Evolutionary conservation across 1,140 invertebrate genomes (phyloP).

Genomic region (Procambarus clarkii): DNA sequence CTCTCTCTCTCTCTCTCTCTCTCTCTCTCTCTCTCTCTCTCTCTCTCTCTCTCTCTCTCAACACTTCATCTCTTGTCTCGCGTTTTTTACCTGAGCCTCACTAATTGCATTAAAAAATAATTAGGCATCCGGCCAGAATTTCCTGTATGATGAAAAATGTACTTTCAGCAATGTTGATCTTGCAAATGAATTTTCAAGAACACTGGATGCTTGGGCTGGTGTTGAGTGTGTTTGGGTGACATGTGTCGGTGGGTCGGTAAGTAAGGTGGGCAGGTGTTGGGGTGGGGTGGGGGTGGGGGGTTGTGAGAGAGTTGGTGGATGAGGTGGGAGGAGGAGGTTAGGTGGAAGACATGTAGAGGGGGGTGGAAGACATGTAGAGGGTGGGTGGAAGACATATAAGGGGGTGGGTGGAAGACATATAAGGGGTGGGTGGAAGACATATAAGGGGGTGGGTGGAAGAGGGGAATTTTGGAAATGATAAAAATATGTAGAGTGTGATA

Average conservation of each 20-base stretch:
- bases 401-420: background rate
- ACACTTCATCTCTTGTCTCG: background rate
- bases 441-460: background rate
- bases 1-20: background rate
- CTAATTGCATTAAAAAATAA: constrained; percentile 20
- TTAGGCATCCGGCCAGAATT: background rate
- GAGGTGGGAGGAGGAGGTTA: background rate
- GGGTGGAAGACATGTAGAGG: no score
- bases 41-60: background rate
- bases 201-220: background rate
- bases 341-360: background rate
- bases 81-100: background rate
- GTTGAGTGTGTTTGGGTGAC: background rate
- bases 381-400: background rate
- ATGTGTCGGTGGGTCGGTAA: background rate
- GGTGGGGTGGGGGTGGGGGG: background rate
- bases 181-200: constrained; percentile 6
- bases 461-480: background rate
- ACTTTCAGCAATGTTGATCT: background rate
- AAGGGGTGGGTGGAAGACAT: background rate
- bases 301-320: background rate
- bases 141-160: background rate
- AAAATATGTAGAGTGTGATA: no score
- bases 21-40: background rate
- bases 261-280: background rate